Evolutionary conservation across 2,888 invertebrate species (phyloP).

Genomic region (Sabatieria punctata): DNA sequence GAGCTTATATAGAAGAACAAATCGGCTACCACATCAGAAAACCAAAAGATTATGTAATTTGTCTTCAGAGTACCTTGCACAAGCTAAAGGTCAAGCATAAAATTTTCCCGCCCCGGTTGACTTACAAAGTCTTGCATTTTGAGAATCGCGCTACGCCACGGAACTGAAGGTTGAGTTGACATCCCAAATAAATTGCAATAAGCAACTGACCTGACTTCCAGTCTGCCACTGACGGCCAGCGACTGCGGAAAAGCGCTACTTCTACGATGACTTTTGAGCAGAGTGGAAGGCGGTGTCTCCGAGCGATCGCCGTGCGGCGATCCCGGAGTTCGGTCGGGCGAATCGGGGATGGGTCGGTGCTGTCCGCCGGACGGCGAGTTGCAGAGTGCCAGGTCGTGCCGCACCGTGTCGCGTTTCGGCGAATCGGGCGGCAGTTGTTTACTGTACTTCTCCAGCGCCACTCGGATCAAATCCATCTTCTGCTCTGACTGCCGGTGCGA

Average conservation of each 20-base stretch:
- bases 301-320: slow-evolving; percentile 1
- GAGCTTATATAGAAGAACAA: too few species aligned
- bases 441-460: slow-evolving; percentile 73
- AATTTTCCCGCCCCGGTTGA: too few species aligned
- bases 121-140: too few species aligned
- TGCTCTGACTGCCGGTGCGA: slow-evolving; percentile 80
- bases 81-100: too few species aligned
- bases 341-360: slow-evolving; percentile 13
- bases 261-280: too few species aligned
- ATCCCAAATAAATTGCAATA: too few species aligned
- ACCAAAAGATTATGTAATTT: too few species aligned
- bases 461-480: slow-evolving; percentile 78
- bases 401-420: slow-evolving; percentile 59
- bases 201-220: slow-evolving; percentile 77
- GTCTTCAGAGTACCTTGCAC: too few species aligned
- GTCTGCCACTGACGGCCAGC: slow-evolving; percentile 74
- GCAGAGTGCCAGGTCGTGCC: slow-evolving; percentile 46
- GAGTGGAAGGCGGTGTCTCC: too few species aligned
- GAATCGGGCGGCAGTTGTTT: slow-evolving; percentile 71
- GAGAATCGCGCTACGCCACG: too few species aligned
- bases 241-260: slow-evolving; percentile 42
- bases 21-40: too few species aligned
- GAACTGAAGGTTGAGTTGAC: too few species aligned
- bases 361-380: slow-evolving; percentile 10
- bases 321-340: slow-evolving; percentile 3